A percentile compares a stretch with the other conserved stretches of the same genome.
These are phyloP conservation scores for Varanus komodoensis DNA, from an alignment of 2,113 vertebrate species.

Conservation along the genomic window DNA sequence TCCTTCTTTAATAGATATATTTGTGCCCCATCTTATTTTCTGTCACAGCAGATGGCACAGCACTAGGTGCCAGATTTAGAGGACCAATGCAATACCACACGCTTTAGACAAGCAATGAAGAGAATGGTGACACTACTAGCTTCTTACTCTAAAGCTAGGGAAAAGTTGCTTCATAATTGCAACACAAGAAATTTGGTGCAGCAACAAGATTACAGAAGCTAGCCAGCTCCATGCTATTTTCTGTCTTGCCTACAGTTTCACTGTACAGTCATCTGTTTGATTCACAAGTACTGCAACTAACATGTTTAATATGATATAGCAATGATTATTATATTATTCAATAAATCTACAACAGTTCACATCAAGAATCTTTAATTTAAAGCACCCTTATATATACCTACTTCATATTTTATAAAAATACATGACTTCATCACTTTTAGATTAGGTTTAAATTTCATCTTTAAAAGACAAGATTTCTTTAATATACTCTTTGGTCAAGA, in stretches of 20 bases:
- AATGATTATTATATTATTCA: background rate
- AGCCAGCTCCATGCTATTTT: background rate
- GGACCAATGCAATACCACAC: background rate
- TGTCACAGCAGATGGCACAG: background rate
- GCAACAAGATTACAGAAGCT: background rate
- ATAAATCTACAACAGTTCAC: background rate
- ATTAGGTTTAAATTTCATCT: constrained; percentile 30
- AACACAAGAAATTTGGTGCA: background rate
- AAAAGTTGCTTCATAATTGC: background rate
- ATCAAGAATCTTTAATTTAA: background rate
- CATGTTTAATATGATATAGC: background rate
- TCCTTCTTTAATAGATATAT: background rate
- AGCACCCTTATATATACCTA: background rate
- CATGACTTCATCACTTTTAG: background rate
- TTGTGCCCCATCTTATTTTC: background rate
- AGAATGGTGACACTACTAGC: background rate
- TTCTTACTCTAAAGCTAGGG: background rate
- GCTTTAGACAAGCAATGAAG: background rate
- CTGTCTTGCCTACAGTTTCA: background rate
- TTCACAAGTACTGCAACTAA: background rate
- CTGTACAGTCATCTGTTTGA: background rate
- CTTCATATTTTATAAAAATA: background rate
- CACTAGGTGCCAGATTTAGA: background rate
- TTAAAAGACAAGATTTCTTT: constrained; percentile 52
- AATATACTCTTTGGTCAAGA: constrained; percentile 56